Conservation (phyloP, 2,113 vertebrate genomes). For the Heptranchias perlo region DNA sequence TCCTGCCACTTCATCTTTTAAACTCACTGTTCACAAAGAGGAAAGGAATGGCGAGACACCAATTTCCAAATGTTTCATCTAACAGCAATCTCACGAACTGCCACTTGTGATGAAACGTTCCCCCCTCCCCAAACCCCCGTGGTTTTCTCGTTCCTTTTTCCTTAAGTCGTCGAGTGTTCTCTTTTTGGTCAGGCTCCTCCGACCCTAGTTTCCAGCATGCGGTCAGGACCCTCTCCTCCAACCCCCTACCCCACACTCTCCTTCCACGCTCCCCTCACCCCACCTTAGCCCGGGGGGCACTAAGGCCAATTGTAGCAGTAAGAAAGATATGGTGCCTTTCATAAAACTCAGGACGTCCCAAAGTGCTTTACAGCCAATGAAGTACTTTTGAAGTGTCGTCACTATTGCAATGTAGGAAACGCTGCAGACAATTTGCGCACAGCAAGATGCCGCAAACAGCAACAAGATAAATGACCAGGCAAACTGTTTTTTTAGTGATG, state of each 20-base stretch:
- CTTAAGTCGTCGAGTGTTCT: neutral
- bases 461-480: neutral
- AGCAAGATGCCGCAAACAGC: neutral
- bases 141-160: neutral
- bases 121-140: neutral
- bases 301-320: neutral
- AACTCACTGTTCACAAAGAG: neutral
- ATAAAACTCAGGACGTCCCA: neutral
- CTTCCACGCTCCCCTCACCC: too few relatives aligned
- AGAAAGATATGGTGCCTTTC: neutral
- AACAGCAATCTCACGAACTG: neutral
- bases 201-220: neutral
- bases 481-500: neutral
- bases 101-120: neutral
- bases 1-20: neutral
- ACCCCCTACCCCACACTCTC: neutral
- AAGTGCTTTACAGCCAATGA: neutral
- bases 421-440: neutral
- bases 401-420: too few relatives aligned
- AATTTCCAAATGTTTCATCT: neutral
- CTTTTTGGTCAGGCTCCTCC: neutral
- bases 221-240: neutral
- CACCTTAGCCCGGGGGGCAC: neutral
- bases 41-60: neutral
- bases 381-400: neutral